Conservation (phyloP, 2,113 vertebrate genomes). For the Apodemus speciosus region DNA sequence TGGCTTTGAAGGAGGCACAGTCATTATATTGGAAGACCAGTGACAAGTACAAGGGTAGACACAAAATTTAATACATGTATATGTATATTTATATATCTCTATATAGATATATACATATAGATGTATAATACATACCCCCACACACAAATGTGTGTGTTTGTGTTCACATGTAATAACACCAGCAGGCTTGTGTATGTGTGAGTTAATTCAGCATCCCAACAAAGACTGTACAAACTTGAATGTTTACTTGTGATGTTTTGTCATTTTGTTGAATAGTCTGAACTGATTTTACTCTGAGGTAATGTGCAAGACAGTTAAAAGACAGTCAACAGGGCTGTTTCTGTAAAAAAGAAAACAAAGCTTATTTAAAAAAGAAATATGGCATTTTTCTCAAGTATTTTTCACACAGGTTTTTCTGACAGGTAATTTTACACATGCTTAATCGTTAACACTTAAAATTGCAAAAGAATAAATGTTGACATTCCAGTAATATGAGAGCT, state of each 20-base stretch:
- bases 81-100: background rate
- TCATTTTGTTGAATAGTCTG: background rate
- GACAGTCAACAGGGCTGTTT: background rate
- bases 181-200: background rate
- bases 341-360: constrained; percentile 9
- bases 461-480: constrained; percentile 58
- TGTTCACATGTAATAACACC: background rate
- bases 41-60: background rate
- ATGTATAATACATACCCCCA: too few relatives aligned
- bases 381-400: constrained; percentile 47
- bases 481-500: constrained; percentile 43
- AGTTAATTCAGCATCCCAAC: background rate
- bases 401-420: constrained; percentile 36
- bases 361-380: constrained; percentile 31
- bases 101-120: too few relatives aligned
- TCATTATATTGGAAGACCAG: background rate
- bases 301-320: background rate
- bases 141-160: background rate
- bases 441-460: constrained; percentile 66
- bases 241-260: background rate
- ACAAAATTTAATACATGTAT: background rate
- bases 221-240: background rate
- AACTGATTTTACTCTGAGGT: constrained; percentile 35
- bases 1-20: background rate
- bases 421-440: constrained; percentile 53